These are phyloP conservation scores for Xestia c-nigrum DNA, from an alignment of 2,888 invertebrate genomes.

Conservation along the genomic window DNA sequence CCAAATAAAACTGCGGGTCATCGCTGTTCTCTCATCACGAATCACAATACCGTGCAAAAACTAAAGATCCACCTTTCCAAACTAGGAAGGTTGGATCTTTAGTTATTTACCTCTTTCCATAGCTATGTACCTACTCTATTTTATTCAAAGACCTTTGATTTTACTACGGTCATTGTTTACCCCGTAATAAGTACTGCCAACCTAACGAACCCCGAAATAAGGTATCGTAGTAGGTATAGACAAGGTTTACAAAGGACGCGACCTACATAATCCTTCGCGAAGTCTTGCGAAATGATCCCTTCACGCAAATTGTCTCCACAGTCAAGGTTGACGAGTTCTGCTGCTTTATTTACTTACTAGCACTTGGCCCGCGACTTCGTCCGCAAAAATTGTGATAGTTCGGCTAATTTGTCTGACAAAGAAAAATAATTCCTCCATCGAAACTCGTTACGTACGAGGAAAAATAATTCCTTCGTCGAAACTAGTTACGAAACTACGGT, in stretches of 20 bases:
- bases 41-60: neutral
- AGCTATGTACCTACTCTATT: neutral
- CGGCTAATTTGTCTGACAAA: too few relatives aligned
- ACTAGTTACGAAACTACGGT: too few relatives aligned
- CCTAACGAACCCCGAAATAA: slow-evolving; percentile 6
- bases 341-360: neutral
- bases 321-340: slow-evolving; percentile 48
- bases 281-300: slow-evolving; percentile 54
- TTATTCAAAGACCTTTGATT: neutral
- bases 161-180: neutral
- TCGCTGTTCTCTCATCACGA: neutral
- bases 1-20: too few relatives aligned
- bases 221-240: neutral
- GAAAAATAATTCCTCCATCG: too few relatives aligned
- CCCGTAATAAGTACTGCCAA: neutral
- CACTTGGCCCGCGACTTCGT: too few relatives aligned
- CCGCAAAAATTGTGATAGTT: too few relatives aligned
- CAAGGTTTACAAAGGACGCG: slow-evolving; percentile 12
- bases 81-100: too few relatives aligned
- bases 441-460: too few relatives aligned
- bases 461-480: too few relatives aligned
- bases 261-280: slow-evolving; percentile 31
- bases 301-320: slow-evolving; percentile 40
- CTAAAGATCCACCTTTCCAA: neutral
- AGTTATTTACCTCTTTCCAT: neutral